phyloP scores from a whole-genome alignment of 2,113 vertebrate genomes.

The Paramormyrops kingsleyae region DNA sequence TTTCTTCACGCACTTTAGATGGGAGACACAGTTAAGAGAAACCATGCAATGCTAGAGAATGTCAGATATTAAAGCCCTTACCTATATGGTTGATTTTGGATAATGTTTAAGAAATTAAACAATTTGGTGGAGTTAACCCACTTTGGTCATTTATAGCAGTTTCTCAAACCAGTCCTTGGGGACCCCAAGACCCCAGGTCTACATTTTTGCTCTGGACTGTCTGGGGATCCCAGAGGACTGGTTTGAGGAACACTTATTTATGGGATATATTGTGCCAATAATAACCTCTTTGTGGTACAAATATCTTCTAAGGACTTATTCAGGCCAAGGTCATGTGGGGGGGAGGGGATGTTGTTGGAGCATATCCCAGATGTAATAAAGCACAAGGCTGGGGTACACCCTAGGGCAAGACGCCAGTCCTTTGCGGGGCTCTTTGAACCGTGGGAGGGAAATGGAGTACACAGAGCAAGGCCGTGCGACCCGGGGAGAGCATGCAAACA shows the following conservation, averaged over 20 bases:
- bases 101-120: not conserved
- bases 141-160: not conserved
- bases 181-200: not conserved
- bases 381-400: not conserved
- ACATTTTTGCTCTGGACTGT: not conserved
- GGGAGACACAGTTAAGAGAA: not conserved
- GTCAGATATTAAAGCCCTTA: constrained; percentile 22
- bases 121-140: not conserved
- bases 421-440: not conserved
- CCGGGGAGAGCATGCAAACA: not conserved
- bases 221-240: too few species aligned
- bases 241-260: not conserved
- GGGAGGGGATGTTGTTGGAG: not conserved
- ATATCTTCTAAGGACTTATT: not conserved
- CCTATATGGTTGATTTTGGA: not conserved
- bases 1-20: not conserved
- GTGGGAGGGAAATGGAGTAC: not conserved
- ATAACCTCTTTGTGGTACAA: not conserved
- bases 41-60: constrained; percentile 34
- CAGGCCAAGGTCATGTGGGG: not conserved
- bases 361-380: not conserved
- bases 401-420: not conserved
- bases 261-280: not conserved
- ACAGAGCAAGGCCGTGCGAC: not conserved
- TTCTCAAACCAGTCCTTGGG: not conserved